Percentiles rank a stretch among this genome's conserved stretches.
Evolutionary conservation across 2,888 invertebrate species (phyloP).

Genomic region (Apamea crenata): DNA sequence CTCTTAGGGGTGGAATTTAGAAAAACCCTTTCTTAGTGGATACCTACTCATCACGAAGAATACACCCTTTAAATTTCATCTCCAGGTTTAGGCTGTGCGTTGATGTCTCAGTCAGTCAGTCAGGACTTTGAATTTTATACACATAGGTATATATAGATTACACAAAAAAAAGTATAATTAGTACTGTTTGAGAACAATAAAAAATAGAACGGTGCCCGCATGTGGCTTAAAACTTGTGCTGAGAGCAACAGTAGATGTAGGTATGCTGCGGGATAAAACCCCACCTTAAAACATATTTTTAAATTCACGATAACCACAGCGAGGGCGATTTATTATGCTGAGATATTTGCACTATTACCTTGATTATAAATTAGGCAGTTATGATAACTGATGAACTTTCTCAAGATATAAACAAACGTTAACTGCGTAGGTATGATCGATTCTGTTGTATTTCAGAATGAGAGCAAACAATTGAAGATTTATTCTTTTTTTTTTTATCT

Average conservation of each 20-base stretch:
- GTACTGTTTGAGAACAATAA: background rate
- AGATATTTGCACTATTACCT: slow-evolving; percentile 27
- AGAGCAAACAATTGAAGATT: background rate
- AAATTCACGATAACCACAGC: background rate
- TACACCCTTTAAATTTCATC: no score
- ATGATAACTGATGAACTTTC: slow-evolving; percentile 14
- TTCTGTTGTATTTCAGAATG: slow-evolving; percentile 11
- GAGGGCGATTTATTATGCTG: background rate
- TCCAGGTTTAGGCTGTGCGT: no score
- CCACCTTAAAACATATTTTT: background rate
- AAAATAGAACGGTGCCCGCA: background rate
- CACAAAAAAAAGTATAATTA: background rate
- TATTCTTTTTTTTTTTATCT: slow-evolving; percentile 31
- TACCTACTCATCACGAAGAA: no score
- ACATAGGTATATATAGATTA: no score
- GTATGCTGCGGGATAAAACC: background rate
- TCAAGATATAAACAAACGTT: slow-evolving; percentile 31
- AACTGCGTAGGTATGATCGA: slow-evolving; percentile 2
- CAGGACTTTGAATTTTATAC: no score
- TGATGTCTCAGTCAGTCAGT: no score
- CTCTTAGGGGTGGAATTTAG: no score
- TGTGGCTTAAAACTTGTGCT: background rate
- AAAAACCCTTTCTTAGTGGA: no score
- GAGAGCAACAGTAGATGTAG: background rate
- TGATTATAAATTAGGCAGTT: slow-evolving; percentile 24